These are phyloP conservation scores for Sapayoa aenigma DNA, from an alignment of 2,113 vertebrate species.

Conservation along the genomic window DNA sequence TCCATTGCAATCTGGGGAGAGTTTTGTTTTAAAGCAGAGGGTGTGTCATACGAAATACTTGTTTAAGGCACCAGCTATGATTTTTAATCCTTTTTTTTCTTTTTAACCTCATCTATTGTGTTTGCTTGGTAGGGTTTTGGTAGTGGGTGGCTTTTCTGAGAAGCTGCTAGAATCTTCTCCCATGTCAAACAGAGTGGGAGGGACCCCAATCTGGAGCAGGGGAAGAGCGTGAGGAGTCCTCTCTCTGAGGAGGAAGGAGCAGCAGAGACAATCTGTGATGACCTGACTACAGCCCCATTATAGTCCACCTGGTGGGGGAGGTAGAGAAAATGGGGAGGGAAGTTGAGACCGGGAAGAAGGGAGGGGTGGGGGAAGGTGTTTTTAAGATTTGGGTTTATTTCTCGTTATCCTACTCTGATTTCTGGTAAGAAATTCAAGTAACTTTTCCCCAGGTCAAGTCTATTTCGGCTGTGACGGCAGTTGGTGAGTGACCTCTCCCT, in stretches of 20 bases:
- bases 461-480: neutral
- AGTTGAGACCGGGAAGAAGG: neutral
- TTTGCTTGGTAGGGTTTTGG: neutral
- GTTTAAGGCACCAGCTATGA: neutral
- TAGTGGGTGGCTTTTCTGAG: neutral
- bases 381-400: neutral
- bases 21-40: neutral
- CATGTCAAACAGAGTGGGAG: neutral
- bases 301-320: neutral
- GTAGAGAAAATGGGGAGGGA: neutral
- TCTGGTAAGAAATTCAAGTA: neutral
- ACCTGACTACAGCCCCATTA: neutral
- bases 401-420: neutral
- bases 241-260: neutral
- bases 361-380: neutral
- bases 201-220: neutral
- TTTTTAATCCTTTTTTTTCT: neutral
- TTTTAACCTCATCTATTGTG: neutral
- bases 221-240: neutral
- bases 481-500: neutral
- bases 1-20: neutral
- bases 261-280: neutral
- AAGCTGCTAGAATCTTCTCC: neutral
- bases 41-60: neutral
- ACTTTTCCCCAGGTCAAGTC: neutral